Percentiles rank a stretch among this genome's conserved stretches.
These are phyloP conservation scores for Hoplodrina ambigua DNA, from an alignment of 2,888 invertebrate species.

Conservation along the genomic window DNA sequence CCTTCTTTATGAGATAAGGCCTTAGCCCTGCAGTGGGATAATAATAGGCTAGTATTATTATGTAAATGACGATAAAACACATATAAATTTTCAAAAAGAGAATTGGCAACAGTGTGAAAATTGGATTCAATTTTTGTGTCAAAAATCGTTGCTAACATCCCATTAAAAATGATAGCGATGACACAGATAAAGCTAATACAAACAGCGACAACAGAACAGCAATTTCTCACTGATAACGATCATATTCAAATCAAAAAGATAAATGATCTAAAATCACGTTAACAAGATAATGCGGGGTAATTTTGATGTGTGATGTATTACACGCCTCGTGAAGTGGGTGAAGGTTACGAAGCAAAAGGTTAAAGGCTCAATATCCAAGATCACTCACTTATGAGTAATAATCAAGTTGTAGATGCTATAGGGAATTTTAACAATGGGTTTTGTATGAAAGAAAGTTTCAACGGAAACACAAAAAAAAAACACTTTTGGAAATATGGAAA, in stretches of 20 bases:
- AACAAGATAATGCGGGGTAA: conserved; percentile 67
- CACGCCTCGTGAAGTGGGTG: conserved; percentile 62
- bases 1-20: too few species aligned
- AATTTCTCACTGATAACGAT: conserved; percentile 55
- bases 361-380: conserved; percentile 59
- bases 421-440: neutral
- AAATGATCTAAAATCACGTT: conserved; percentile 60
- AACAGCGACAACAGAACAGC: conserved; percentile 28
- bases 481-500: too few species aligned
- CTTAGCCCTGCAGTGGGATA: too few species aligned
- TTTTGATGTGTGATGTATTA: conserved; percentile 66
- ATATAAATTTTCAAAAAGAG: neutral
- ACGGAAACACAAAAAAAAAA: too few species aligned
- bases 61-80: too few species aligned
- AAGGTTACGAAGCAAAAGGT: conserved; percentile 64
- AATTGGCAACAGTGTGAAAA: neutral
- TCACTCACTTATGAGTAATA: conserved; percentile 54
- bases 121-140: neutral
- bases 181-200: conserved; percentile 11
- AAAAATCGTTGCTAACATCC: neutral
- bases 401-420: conserved; percentile 5
- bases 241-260: conserved; percentile 59
- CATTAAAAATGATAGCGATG: neutral
- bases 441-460: neutral
- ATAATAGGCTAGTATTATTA: too few species aligned